Evolutionary conservation across 2,797 vertebrate species (phyloP).

Genomic region (Hippoglossus hippoglossus): DNA sequence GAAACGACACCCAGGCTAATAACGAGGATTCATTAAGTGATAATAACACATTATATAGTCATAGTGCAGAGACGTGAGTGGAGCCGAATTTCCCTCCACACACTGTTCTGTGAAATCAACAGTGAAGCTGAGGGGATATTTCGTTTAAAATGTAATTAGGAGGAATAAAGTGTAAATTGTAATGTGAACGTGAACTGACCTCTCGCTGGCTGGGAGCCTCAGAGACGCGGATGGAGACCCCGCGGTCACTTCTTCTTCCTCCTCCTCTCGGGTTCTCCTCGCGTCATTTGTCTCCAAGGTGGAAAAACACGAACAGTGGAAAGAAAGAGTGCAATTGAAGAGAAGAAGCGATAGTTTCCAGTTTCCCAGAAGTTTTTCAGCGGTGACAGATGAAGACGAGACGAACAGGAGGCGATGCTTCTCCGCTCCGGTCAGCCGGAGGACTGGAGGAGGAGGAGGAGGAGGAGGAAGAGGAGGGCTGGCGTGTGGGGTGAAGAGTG

Average conservation of each 20-base stretch:
- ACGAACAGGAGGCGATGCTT: too few species aligned
- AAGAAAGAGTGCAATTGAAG: fast-evolving
- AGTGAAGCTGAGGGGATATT: fast-evolving
- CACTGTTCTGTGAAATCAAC: fast-evolving
- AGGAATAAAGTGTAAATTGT: not conserved
- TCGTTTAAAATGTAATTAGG: fast-evolving
- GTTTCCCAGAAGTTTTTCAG: conserved; percentile 13
- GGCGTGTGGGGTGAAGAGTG: not conserved
- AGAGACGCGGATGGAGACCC: conserved; percentile 25
- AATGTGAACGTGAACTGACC: conserved; percentile 48
- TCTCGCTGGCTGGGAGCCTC: conserved; percentile 29
- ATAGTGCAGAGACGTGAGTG: not conserved
- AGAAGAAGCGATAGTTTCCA: not conserved
- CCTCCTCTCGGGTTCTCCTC: not conserved
- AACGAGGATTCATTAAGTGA: not conserved
- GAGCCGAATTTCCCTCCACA: conserved; percentile 33
- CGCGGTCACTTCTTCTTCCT: conserved; percentile 20
- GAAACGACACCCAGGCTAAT: too few species aligned
- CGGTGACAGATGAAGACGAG: not conserved
- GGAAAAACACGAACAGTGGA: not conserved
- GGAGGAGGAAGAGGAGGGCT: conserved; percentile 35
- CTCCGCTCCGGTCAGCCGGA: conserved; percentile 29
- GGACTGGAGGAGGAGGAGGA: conserved; percentile 27
- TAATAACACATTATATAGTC: not conserved
- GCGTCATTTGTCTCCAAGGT: conserved; percentile 20